Conservation (phyloP, 2,797 vertebrate genomes). For the Champsocephalus gunnari region DNA sequence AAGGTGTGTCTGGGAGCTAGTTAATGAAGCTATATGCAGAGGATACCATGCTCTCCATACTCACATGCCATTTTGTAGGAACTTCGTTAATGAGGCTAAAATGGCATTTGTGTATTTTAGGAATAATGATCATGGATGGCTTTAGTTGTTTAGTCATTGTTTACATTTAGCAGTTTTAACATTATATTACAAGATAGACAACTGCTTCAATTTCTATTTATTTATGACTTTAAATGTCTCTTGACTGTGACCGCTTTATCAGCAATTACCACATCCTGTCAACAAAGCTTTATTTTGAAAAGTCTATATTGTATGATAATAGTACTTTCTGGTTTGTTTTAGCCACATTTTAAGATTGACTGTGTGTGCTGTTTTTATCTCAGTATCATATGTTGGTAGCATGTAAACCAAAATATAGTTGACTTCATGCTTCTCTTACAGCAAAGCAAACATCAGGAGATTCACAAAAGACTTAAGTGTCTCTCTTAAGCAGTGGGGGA, state of each 20-base stretch:
- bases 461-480: not conserved
- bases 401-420: not conserved
- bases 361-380: too few species aligned
- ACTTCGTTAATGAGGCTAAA: not conserved
- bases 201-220: not conserved
- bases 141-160: not conserved
- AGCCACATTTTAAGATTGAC: not conserved
- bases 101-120: not conserved
- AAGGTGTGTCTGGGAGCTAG: constrained; percentile 1
- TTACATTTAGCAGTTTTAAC: not conserved
- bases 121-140: too few species aligned
- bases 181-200: not conserved
- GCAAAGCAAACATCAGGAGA: not conserved
- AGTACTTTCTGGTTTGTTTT: not conserved
- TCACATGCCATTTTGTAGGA: not conserved
- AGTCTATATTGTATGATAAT: not conserved
- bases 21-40: too few species aligned
- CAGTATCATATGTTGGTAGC: too few species aligned
- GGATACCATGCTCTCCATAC: not conserved
- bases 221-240: not conserved
- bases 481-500: too few species aligned
- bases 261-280: constrained; percentile 6
- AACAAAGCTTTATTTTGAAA: not conserved
- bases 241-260: not conserved
- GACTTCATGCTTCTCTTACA: not conserved